These are phyloP conservation scores for Cliona cf. orientalis DNA, from an alignment of 37 sponge, comb jelly and placozoan species.

Conservation along the genomic window DNA sequence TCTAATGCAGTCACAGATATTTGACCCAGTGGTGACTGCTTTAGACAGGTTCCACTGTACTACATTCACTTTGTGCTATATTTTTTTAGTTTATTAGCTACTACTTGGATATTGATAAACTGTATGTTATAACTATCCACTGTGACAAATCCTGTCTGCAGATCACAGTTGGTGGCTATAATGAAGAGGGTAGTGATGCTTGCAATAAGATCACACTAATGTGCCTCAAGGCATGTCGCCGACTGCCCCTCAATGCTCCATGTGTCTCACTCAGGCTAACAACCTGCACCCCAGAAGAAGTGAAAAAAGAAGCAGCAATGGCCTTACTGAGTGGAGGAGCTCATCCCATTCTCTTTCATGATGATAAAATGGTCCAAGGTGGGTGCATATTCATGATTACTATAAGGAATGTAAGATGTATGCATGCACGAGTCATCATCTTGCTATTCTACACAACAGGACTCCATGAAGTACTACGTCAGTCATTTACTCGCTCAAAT, in stretches of 20 bases:
- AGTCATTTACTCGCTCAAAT: conserved; percentile 16
- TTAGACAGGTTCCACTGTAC: no score
- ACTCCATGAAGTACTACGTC: conserved; percentile 9
- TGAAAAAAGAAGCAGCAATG: conserved; percentile 29
- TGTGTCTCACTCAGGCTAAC: conserved; percentile 62
- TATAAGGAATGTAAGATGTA: no score
- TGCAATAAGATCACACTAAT: conserved; percentile 53
- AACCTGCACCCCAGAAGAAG: conserved; percentile 13
- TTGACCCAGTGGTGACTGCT: no score
- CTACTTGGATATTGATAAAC: no score
- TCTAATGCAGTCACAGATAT: no score
- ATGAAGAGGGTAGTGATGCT: conserved; percentile 19
- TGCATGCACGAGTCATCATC: neutral
- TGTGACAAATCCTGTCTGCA: neutral
- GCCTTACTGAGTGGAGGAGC: conserved; percentile 67
- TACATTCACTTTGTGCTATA: no score
- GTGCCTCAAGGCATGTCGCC: conserved; percentile 54
- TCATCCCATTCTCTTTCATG: conserved; percentile 52
- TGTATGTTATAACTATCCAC: neutral
- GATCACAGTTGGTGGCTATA: conserved; percentile 58
- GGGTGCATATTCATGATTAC: no score
- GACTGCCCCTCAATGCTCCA: conserved; percentile 61
- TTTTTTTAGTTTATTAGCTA: no score
- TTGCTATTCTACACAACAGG: no score
- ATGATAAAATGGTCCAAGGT: conserved; percentile 54